Evolutionary conservation across 2,888 invertebrate genomes (phyloP), one percentile per base, ranked within the genome.

Genomic region (Macrosoma leucophasiata): DNA sequence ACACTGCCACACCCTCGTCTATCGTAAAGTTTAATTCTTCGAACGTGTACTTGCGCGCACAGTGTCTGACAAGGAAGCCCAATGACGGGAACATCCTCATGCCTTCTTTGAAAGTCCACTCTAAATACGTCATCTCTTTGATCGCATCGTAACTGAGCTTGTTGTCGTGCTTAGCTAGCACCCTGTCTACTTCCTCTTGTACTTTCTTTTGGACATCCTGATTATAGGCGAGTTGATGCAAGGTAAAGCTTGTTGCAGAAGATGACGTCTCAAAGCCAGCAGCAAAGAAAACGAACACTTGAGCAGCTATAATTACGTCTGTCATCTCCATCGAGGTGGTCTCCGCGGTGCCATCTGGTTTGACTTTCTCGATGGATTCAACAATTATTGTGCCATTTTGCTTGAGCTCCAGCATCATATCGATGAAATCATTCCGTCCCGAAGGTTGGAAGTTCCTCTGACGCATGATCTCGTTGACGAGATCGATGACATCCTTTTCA

Each of bases 261-360:
- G 73, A 69, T 0, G 72, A 70, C 0, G 73, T 73, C 41, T 73
- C 73, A 22, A 72, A 73, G 5, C 72, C 72, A 2, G 72, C 72
- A 2, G 65, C 68, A 22, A 72, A 72, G 44, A 72, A 72, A 3
- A 70, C 54, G 23, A 68, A 69, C n/a, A 67, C 62, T 23, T 71
- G 71, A 3, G 69, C 68, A 2, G 61, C 62, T 13, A 70, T 55
- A n/a, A 65, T 38, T 20, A 58, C 43, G 3, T 70, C 62, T 3
- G 61, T 62, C 30, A 71, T 33, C 33, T 67, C 65, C 12, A 66
- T 13, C 1, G 45, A 43, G 2, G 46, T 43, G 2, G 33, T 39
- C 13, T 53, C 62, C 0, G 69, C 61, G 4, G 50, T 50, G 1
- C 71, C 71, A 18, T 72, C 69, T 0, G 54, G 7, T 20, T 60